These are phyloP conservation scores for Noctilio leporinus DNA, from an alignment of 2,113 vertebrate species.

Conservation along the genomic window DNA sequence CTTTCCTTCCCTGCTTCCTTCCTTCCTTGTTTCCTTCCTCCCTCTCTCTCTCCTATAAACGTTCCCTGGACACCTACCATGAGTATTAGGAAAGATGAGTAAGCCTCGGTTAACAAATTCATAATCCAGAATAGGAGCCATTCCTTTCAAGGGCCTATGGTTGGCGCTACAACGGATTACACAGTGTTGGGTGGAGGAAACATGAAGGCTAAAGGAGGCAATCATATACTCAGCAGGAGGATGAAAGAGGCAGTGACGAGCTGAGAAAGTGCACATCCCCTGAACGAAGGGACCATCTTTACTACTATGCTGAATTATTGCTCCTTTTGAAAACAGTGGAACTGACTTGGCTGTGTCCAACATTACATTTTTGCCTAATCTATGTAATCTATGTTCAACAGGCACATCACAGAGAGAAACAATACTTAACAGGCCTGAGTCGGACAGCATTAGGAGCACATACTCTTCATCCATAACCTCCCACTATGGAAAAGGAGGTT, in stretches of 20 bases:
- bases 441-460: background rate
- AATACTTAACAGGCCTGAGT: background rate
- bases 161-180: background rate
- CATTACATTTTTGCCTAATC: background rate
- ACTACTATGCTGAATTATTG: background rate
- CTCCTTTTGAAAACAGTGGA: background rate
- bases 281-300: background rate
- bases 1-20: too few species aligned
- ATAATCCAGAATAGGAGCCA: background rate
- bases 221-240: background rate
- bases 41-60: background rate
- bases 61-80: background rate
- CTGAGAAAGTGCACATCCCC: background rate
- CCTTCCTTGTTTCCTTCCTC: background rate
- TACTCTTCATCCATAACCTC: background rate
- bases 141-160: background rate
- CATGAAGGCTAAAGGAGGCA: background rate
- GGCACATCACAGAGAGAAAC: background rate
- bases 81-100: background rate
- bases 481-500: conserved; percentile 8
- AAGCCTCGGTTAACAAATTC: background rate
- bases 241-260: background rate
- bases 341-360: background rate
- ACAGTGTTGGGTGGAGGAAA: accelerated
- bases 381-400: background rate